Conservation (phyloP, 2,113 vertebrate genomes). For the Perca flavescens region DNA sequence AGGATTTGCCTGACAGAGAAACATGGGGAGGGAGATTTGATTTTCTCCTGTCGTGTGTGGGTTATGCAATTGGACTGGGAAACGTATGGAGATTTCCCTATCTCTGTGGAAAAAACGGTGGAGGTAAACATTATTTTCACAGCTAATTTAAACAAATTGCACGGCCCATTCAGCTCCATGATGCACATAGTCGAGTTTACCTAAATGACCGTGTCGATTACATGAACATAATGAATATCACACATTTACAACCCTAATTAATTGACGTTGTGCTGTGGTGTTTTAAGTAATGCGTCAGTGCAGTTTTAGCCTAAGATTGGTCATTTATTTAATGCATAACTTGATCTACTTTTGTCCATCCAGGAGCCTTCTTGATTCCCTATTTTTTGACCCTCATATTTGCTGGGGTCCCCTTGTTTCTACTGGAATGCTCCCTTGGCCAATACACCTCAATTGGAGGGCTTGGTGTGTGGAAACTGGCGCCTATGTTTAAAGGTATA, state of each 20-base stretch:
- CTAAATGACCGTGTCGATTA: slow-evolving; percentile 36
- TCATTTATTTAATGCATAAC: slow-evolving; percentile 36
- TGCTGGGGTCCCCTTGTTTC: slow-evolving; percentile 96
- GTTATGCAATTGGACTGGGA: slow-evolving; percentile 98
- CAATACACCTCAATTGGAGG: slow-evolving; percentile 98
- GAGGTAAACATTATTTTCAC: slow-evolving; percentile 86
- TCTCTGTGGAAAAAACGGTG: slow-evolving; percentile 98
- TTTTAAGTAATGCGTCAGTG: slow-evolving; percentile 21
- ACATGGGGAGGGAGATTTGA: slow-evolving; percentile 97
- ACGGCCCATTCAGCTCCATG: slow-evolving; percentile 23
- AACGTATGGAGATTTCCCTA: slow-evolving; percentile 99
- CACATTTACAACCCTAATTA: slow-evolving; percentile 32
- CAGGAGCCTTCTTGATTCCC: slow-evolving; percentile 98
- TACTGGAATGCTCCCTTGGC: slow-evolving; percentile 94
- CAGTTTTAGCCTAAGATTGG: neutral
- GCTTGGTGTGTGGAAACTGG: slow-evolving; percentile 98
- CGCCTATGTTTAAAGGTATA: slow-evolving; percentile 98
- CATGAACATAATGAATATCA: slow-evolving; percentile 45
- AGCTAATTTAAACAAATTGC: slow-evolving; percentile 47
- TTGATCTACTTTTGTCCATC: slow-evolving; percentile 54
- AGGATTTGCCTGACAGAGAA: slow-evolving; percentile 91
- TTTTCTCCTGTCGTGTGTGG: slow-evolving; percentile 98
- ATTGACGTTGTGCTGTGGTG: slow-evolving; percentile 27
- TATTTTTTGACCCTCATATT: slow-evolving; percentile 99
- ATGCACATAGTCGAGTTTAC: slow-evolving; percentile 28